A percentile compares a stretch with the other conserved stretches of the same genome.
These are phyloP conservation scores for Drosophila pruinosa DNA, from an alignment of 1,140 invertebrate species.

Conservation along the genomic window DNA sequence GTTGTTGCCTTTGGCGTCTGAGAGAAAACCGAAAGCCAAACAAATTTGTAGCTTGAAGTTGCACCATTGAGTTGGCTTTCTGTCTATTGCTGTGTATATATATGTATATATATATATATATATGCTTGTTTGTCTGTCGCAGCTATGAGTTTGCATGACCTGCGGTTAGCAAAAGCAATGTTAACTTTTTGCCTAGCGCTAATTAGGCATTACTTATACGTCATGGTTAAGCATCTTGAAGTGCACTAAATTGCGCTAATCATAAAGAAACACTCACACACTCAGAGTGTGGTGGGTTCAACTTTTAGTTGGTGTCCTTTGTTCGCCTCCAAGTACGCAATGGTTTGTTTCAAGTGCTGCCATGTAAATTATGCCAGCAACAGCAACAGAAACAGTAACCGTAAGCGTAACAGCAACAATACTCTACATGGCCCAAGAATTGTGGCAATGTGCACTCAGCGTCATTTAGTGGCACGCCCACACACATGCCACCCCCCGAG, in stretches of 20 bases:
- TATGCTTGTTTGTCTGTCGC: slow-evolving; percentile 16
- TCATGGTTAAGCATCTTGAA: slow-evolving; percentile 43
- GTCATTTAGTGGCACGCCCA: slow-evolving; percentile 63
- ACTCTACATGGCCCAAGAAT: slow-evolving; percentile 52
- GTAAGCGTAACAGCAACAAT: slow-evolving; percentile 14
- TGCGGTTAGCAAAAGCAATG: slow-evolving; percentile 66
- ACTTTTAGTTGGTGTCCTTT: slow-evolving; percentile 30
- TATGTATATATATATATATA: background rate
- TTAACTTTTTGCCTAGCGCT: slow-evolving; percentile 63
- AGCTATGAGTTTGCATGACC: slow-evolving; percentile 41
- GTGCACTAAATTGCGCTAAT: slow-evolving; percentile 67
- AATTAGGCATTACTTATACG: slow-evolving; percentile 69
- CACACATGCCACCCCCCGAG: slow-evolving; percentile 2
- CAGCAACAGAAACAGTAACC: slow-evolving; percentile 3
- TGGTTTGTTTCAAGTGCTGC: slow-evolving; percentile 62
- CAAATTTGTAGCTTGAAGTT: slow-evolving; percentile 73
- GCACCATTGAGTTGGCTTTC: slow-evolving; percentile 55
- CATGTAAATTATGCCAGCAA: slow-evolving; percentile 70
- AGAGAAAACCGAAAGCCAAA: slow-evolving; percentile 56
- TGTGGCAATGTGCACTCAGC: slow-evolving; percentile 73
- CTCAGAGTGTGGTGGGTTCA: background rate
- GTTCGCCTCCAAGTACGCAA: slow-evolving; percentile 36
- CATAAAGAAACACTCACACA: slow-evolving; percentile 39
- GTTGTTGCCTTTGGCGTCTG: slow-evolving; percentile 40
- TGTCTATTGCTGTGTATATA: background rate